phyloP scores from a whole-genome alignment of 1,140 invertebrate genomes.

The Heliothis virescens region DNA sequence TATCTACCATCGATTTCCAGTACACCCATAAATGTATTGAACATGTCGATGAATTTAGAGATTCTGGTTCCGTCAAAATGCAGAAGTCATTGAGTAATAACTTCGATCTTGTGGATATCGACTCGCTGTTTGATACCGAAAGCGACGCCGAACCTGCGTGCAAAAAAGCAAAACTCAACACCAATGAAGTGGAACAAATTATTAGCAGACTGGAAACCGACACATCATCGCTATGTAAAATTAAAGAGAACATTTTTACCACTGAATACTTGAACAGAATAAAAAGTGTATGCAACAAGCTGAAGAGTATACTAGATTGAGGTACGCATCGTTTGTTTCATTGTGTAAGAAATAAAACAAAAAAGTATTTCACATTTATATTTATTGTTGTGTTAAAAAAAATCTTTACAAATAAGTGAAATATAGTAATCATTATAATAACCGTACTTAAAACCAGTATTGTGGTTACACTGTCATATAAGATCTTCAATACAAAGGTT shows the following conservation, averaged over 20 bases:
- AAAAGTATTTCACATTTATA: constrained; percentile 82
- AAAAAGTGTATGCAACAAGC: constrained; percentile 60
- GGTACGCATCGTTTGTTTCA: constrained; percentile 42
- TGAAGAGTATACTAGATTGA: constrained; percentile 69
- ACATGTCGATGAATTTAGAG: constrained; percentile 20
- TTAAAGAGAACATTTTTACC: constrained; percentile 63
- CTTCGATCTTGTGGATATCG: constrained; percentile 70
- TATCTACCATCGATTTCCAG: constrained; percentile 29
- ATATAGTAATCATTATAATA: constrained; percentile 76
- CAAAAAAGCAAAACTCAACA: constrained; percentile 69
- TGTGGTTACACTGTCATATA: constrained; percentile 66
- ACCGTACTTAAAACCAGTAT: constrained; percentile 70
- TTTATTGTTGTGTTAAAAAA: constrained; percentile 86
- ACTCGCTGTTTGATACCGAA: constrained; percentile 65
- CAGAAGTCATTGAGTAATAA: constrained; percentile 57
- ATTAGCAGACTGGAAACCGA: constrained; percentile 66
- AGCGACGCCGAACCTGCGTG: constrained; percentile 63
- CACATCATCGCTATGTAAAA: constrained; percentile 54
- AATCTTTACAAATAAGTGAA: constrained; percentile 85
- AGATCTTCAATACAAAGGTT: constrained; percentile 31
- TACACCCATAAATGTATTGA: constrained; percentile 67
- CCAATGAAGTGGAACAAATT: constrained; percentile 60
- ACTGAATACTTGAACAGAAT: constrained; percentile 63
- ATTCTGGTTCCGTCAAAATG: constrained; percentile 8
- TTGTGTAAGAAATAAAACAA: constrained; percentile 71